A percentile compares a stretch with the other conserved stretches of the same genome.
phyloP scores from a whole-genome alignment of 1,140 invertebrate genomes.

The Lepidostoma basale region DNA sequence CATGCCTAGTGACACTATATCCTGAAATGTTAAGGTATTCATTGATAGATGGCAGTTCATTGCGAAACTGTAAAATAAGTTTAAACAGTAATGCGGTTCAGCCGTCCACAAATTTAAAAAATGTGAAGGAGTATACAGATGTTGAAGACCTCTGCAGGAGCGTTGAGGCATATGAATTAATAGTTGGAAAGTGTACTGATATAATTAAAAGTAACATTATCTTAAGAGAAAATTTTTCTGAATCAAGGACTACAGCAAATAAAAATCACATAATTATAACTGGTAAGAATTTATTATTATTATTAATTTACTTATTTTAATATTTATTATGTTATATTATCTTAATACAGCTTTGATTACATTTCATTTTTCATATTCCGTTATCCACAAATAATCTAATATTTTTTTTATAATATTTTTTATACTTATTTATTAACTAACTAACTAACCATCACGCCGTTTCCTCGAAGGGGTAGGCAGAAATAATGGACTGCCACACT shows the following conservation, averaged over 20 bases:
- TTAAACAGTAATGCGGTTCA: conserved; percentile 57
- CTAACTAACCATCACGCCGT: too few species aligned
- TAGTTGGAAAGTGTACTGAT: conserved; percentile 49
- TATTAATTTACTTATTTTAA: conserved; percentile 33
- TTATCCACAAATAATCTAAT: too few species aligned
- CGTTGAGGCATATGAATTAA: conserved; percentile 51
- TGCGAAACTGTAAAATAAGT: conserved; percentile 62
- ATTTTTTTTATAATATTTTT: too few species aligned
- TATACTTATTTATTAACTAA: too few species aligned
- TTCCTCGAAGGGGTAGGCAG: too few species aligned
- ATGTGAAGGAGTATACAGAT: conserved; percentile 54
- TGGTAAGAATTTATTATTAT: conserved; percentile 51
- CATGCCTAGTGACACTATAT: conserved; percentile 57
- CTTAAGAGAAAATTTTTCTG: conserved; percentile 56
- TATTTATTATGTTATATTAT: not conserved
- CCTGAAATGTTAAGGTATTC: conserved; percentile 65
- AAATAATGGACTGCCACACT: too few species aligned
- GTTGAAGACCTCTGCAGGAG: conserved; percentile 53
- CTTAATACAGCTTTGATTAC: too few species aligned
- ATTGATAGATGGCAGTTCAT: conserved; percentile 63
- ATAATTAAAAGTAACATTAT: conserved; percentile 50
- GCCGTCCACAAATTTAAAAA: conserved; percentile 53
- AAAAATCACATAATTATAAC: conserved; percentile 63
- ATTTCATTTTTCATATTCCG: too few species aligned
- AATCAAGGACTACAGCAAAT: conserved; percentile 43